Conservation (phyloP, 64 coral and sea anemone genomes). For the Platygyra sinensis region DNA sequence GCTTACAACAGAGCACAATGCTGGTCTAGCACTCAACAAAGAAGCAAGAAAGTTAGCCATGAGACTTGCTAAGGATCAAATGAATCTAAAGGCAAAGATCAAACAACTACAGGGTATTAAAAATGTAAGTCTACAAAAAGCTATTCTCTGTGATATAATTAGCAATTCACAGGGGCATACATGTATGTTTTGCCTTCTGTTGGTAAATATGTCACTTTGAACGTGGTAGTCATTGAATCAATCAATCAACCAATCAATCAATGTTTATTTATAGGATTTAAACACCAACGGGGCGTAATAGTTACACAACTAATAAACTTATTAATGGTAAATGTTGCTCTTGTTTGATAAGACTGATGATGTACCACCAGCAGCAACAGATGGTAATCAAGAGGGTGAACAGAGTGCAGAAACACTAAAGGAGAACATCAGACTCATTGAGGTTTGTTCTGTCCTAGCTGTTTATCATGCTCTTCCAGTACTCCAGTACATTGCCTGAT, state of each 20-base stretch:
- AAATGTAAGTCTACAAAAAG: neutral
- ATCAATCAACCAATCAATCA: too few relatives aligned
- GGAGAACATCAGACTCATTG: slow-evolving; percentile 78
- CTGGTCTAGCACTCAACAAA: slow-evolving; percentile 85
- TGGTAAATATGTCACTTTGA: too few relatives aligned
- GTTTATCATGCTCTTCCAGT: neutral
- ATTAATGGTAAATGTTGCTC: neutral
- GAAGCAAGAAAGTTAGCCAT: slow-evolving; percentile 91
- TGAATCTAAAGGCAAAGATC: slow-evolving; percentile 65
- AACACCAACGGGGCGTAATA: too few relatives aligned
- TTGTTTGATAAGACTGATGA: slow-evolving; percentile 53
- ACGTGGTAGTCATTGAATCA: too few relatives aligned
- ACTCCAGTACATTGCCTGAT: too few relatives aligned
- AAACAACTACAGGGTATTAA: slow-evolving; percentile 26
- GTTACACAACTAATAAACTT: too few relatives aligned
- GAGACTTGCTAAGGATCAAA: slow-evolving; percentile 76
- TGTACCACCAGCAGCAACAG: slow-evolving; percentile 14
- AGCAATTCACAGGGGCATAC: too few relatives aligned
- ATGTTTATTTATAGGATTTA: too few relatives aligned
- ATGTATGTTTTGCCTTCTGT: too few relatives aligned
- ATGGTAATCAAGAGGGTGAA: slow-evolving; percentile 73
- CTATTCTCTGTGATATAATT: too few relatives aligned
- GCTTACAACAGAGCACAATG: slow-evolving; percentile 71
- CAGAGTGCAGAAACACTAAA: slow-evolving; percentile 65
- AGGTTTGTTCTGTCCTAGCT: slow-evolving; percentile 37